Evolutionary conservation across 2,888 invertebrate genomes (phyloP), one percentile per base, ranked within the genome.

Genomic region (Dynastes tityus): DNA sequence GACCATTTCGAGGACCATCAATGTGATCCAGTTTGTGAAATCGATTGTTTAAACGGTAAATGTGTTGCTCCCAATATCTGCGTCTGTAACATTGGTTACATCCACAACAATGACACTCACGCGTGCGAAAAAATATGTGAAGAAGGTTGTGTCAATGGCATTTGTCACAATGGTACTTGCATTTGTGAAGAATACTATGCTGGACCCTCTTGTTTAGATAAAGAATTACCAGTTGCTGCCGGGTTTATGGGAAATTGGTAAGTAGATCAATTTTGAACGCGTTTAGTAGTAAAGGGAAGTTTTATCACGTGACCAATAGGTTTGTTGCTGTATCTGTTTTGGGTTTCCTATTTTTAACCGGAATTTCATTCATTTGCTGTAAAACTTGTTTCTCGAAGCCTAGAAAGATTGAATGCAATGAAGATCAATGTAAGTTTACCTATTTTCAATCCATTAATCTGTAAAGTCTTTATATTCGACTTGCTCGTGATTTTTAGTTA

Each of bases 61-160:
- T 82, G 82, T 53, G 27, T 79, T 9, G 78, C 49, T 9, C 78
- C 80, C 2, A 85, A 86, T 13, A 78, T 81, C 8, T 83, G 82
- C 53, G 22, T 58, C 9, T 83, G 83, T 64, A 58, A 80, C 74
- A n/a, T 61, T 8, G 2, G 45, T 73, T 80, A 78, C 49, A 22
- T 22, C 11, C 37, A 65, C 51, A 64, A 73, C 27, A 29, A 49
- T 51, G 78, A 79, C 49, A 71, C 53, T 8, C 40, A 51, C 22
- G 70, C 64, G 4, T 82, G 82, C 16, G 65, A 51, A 29, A 27
- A 55, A 13, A 58, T 68, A 4, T 82, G 82, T 49, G 27, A 45
- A 11, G 16, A 67, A 11, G 71, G 51, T 9, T 82, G 82, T 53
- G 11, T 49, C 2, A 74, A 82, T 67, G 81, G 80, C 11, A 55